phyloP scores from a whole-genome alignment of 2,797 vertebrate species.

The Cossypha caffra region DNA sequence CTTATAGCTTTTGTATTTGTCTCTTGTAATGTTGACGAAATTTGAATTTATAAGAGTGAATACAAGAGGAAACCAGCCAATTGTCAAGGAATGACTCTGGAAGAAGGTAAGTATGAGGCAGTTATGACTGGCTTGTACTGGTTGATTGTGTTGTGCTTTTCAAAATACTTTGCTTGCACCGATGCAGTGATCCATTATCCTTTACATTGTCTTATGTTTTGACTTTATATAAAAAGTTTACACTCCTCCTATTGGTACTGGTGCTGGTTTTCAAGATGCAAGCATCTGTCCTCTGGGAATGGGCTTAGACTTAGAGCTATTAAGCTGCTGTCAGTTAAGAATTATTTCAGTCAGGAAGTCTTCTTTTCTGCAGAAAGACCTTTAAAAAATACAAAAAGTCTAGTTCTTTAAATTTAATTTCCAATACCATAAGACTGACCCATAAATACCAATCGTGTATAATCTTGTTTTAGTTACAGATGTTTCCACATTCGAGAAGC shows the following conservation, averaged over 20 bases:
- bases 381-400: background rate
- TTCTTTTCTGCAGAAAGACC: background rate
- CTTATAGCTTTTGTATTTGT: background rate
- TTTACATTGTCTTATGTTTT: background rate
- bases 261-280: background rate
- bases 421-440: background rate
- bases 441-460: slow-evolving; percentile 16
- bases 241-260: background rate
- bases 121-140: background rate
- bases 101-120: background rate
- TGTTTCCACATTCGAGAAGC: slow-evolving; percentile 8
- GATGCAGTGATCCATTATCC: background rate
- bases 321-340: background rate
- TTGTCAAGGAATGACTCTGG: background rate
- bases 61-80: background rate
- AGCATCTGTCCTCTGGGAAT: background rate
- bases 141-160: background rate
- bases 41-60: background rate
- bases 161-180: background rate
- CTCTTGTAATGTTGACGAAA: background rate
- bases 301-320: background rate
- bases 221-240: background rate
- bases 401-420: slow-evolving; percentile 23
- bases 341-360: slow-evolving; percentile 2
- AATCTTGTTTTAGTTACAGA: slow-evolving; percentile 37